Base-by-base conservation (phyloP, 2,888 invertebrate genomes). In the Axea sp. region DNA sequence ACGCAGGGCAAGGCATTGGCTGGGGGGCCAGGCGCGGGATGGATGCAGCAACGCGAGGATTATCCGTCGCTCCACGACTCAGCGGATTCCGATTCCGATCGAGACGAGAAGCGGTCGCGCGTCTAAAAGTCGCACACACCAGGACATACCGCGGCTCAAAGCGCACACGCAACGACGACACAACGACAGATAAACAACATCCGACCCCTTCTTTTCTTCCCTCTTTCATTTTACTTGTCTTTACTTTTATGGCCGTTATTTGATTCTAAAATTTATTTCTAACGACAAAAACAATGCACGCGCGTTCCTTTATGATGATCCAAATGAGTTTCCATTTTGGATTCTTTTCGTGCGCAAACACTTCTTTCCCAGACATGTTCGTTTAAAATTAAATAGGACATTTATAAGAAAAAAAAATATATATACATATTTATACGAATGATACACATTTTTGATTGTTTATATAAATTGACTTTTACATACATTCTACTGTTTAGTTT, bases 41-140 rank as follows among this genome's bases (percentile, higher is more conserved):
- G 88, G 88, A 88, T 88, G 86, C 86, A 86, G 81, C 88, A 88
- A 76, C 87, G 88, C 80, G 88, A 88, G 81, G 88, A 88, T 82
- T 88, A 88, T 86, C 88, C 88, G 81, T 85, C 88, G 60, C 86
- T 88, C 80, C 88, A 87, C 77, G 86, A 87, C 82, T 84, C 85
- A 80, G 82, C 84, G 76, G 85, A 85, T 77, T 87, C 87, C 78
- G 87, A 87, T 84, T 87, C 87, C 77, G 87, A 87, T 82, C 86
- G 86, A 73, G 87, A 81, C 77, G 86, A 85, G 80, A 86, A 83
- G 82, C 85, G 86, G 78, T 84, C 86, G 81, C 86, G 86, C 76
- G 81, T 86, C 80, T 86, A 86, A 84, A 53, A 68, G 12, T 59
- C 49, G 59, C 17, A 39, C 15, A 35, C 19, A 37, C 59, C 39